These are phyloP conservation scores for Atherinomorus stipes DNA, from an alignment of 2,113 vertebrate species.

Conservation along the genomic window DNA sequence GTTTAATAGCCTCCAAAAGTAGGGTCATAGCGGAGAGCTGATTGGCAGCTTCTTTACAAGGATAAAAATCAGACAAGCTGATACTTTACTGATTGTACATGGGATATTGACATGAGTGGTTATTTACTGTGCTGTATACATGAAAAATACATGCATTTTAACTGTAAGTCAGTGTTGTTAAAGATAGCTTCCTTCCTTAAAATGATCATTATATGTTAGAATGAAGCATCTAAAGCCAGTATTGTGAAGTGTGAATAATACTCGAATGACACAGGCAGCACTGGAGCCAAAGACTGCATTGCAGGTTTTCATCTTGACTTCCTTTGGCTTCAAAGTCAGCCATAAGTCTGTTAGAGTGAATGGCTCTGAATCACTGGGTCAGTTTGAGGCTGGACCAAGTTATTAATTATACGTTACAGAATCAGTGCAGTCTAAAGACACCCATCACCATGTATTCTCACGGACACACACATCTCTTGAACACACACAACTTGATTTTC, in stretches of 20 bases:
- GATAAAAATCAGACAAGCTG: too few species aligned
- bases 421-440: neutral
- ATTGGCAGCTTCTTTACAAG: too few species aligned
- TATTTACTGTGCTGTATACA: neutral
- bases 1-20: too few species aligned
- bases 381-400: neutral
- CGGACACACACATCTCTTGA: too few species aligned
- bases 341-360: neutral
- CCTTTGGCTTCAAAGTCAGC: neutral
- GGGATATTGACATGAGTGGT: neutral
- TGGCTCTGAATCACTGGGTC: neutral
- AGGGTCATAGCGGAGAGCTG: too few species aligned
- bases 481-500: neutral
- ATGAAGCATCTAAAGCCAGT: neutral
- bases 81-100: neutral
- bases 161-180: neutral
- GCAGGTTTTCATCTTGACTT: conserved; percentile 22
- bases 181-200: neutral
- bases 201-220: neutral
- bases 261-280: neutral
- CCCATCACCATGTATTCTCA: too few species aligned
- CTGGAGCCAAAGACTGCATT: conserved; percentile 16
- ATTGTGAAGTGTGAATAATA: neutral
- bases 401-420: conserved; percentile 2
- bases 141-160: neutral